Evolutionary conservation across 1,140 invertebrate species (phyloP).

Genomic region (Oryzaephilus surinamensis): DNA sequence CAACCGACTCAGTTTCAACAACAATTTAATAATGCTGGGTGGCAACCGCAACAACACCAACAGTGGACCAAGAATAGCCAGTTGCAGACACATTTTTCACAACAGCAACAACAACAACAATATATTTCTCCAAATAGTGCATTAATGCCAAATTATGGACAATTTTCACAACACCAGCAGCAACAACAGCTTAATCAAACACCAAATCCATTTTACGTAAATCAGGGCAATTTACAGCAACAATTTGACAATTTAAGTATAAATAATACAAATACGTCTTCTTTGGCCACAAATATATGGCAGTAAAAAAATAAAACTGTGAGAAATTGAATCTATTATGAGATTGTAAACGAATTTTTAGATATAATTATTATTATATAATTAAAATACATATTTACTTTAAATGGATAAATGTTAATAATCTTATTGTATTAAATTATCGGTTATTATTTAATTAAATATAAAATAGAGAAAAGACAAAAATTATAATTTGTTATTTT

Average conservation of each 20-base stretch:
- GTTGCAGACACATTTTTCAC: conserved; percentile 13
- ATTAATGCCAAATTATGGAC: conserved; percentile 8
- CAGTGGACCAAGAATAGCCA: conserved; percentile 8
- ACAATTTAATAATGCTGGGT: conserved; percentile 6
- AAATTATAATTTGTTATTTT: no score
- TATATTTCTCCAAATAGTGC: conserved; percentile 6
- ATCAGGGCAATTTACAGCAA: conserved; percentile 24
- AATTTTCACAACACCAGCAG: conserved; percentile 8
- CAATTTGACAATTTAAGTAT: conserved; percentile 31
- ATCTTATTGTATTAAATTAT: no score
- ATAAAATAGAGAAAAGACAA: no score
- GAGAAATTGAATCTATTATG: no score
- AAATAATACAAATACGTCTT: conserved; percentile 16
- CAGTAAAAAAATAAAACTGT: no score
- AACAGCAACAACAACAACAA: conserved; percentile 11
- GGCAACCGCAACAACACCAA: conserved; percentile 7
- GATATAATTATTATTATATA: no score
- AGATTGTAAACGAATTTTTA: no score
- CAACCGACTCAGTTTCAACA: conserved; percentile 12
- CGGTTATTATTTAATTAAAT: no score
- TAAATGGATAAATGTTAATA: no score
- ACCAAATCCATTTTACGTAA: conserved; percentile 28
- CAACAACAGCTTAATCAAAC: conserved; percentile 5
- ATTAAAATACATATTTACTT: no score
- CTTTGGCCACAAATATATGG: conserved; percentile 30